Base-by-base conservation (phyloP, 1,140 invertebrate genomes). In the Littorina saxatilis region DNA sequence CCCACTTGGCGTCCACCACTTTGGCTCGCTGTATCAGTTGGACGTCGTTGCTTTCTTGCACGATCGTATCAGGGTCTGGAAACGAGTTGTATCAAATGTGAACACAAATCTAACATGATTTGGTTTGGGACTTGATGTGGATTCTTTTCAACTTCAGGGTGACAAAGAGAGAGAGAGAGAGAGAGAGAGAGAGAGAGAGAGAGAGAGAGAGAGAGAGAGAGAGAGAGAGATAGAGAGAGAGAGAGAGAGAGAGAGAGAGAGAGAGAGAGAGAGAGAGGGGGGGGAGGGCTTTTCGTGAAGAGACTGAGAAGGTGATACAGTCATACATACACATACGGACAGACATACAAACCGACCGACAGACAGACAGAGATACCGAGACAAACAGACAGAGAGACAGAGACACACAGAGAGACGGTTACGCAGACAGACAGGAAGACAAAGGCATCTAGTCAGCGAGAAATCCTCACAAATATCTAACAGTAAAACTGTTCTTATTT, bases 151-250 rank as follows among this genome's bases (percentile, higher is more conserved):
- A 17, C 55, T 58, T 20, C 0, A 7, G 27, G 5, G 2, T 58
- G 52, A 58, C 20, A 9, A n/a, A 20, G 5, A 58, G 20, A 58
- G 17, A 2, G 35, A 5, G 9, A 15, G 17, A 32, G 17, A 3
- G 7, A 20, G 27, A 32, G 17, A 3, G 27, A 63, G 61, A 35
- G 61, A 63, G 61, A 35, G 61, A 63, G 27, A 63, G 61, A 63
- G 61, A 32, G 61, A 63, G 61, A 63, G 61, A 63, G 61, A 63
- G 61, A 63, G n/a, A n/a, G n/a, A n/a, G n/a, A n/a, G n/a, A n/a
- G n/a, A n/a, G n/a, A n/a, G n/a, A n/a, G n/a, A n/a, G n/a, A n/a
- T n/a, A n/a, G n/a, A n/a, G n/a, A n/a, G n/a, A n/a, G n/a, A n/a
- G n/a, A n/a, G n/a, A n/a, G 27, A 63, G 61, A 4, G n/a, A n/a